A percentile compares a stretch with the other conserved stretches of the same genome.
Evolutionary conservation across 53 echinoderm and acorn worm genomes (phyloP).

Genomic region (Echinometra lucunter): DNA sequence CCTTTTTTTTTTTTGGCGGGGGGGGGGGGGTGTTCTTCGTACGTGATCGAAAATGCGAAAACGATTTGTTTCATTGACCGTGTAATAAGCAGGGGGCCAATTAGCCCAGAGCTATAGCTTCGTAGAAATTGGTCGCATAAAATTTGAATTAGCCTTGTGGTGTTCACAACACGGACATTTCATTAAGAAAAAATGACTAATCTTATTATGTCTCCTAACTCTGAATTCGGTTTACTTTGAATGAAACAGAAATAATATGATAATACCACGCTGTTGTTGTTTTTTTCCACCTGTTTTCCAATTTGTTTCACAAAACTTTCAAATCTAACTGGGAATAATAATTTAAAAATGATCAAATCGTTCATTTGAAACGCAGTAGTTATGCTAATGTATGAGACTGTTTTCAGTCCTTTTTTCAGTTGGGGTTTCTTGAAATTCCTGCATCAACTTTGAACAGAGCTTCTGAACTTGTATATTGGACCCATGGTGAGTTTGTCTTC

Average conservation of each 20-base stretch:
- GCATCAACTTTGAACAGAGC: background rate
- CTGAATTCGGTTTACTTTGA: background rate
- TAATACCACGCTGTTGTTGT: no score
- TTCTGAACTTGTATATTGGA: background rate
- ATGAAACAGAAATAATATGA: background rate
- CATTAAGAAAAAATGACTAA: background rate
- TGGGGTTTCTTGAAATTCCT: background rate
- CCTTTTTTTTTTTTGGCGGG: background rate
- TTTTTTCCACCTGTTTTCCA: no score
- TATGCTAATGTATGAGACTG: background rate
- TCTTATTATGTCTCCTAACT: background rate
- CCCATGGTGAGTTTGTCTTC: background rate
- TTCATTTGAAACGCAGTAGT: background rate
- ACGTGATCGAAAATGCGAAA: background rate
- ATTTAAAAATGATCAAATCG: background rate
- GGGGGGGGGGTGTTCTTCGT: background rate
- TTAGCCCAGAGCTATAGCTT: background rate
- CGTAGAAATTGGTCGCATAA: background rate
- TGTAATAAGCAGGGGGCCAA: background rate
- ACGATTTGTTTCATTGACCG: conserved; percentile 1
- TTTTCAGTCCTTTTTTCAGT: background rate
- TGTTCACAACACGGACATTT: background rate
- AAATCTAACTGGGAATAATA: background rate
- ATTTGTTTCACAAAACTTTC: background rate
- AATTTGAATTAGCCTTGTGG: background rate